A percentile compares a stretch with the other conserved stretches of the same genome.
These are phyloP conservation scores for Xestia c-nigrum DNA, from an alignment of 2,888 invertebrate genomes.

Conservation along the genomic window DNA sequence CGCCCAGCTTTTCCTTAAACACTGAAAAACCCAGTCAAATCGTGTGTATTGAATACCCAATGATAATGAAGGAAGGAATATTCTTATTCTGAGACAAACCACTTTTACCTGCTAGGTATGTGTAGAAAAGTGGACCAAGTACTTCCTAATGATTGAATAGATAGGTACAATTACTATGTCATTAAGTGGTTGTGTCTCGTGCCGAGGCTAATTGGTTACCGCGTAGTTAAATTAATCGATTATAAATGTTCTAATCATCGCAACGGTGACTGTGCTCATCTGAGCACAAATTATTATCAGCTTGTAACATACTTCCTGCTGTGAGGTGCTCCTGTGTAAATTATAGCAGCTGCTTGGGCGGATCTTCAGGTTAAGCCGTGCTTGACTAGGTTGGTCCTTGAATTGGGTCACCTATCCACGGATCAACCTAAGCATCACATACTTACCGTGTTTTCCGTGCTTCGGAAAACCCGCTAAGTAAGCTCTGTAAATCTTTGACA, in stretches of 20 bases:
- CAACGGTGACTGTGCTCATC: background rate
- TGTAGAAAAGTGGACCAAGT: background rate
- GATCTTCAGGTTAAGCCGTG: too few relatives aligned
- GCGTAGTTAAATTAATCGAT: background rate
- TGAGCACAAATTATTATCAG: background rate
- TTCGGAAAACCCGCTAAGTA: too few relatives aligned
- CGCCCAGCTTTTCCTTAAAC: constrained; percentile 8
- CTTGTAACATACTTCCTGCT: too few relatives aligned
- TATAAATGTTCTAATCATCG: background rate
- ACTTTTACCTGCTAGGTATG: constrained; percentile 7
- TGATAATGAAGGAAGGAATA: constrained; percentile 40
- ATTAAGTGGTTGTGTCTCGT: constrained; percentile 20
- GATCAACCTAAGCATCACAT: too few relatives aligned
- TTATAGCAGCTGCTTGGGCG: too few relatives aligned
- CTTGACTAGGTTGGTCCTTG: too few relatives aligned
- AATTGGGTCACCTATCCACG: too few relatives aligned
- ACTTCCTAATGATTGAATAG: background rate
- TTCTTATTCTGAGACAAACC: constrained; percentile 7
- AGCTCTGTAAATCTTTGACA: too few relatives aligned
- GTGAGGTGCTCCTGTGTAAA: too few relatives aligned
- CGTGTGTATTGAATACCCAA: background rate
- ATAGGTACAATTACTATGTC: background rate
- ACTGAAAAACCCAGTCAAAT: constrained; percentile 20
- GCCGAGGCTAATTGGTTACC: background rate
- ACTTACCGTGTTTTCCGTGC: too few relatives aligned